A percentile compares a stretch with the other conserved stretches of the same genome.
These are phyloP conservation scores for Melanotaenia trifasciata DNA, from an alignment of 2,797 vertebrate species.

Conservation along the genomic window DNA sequence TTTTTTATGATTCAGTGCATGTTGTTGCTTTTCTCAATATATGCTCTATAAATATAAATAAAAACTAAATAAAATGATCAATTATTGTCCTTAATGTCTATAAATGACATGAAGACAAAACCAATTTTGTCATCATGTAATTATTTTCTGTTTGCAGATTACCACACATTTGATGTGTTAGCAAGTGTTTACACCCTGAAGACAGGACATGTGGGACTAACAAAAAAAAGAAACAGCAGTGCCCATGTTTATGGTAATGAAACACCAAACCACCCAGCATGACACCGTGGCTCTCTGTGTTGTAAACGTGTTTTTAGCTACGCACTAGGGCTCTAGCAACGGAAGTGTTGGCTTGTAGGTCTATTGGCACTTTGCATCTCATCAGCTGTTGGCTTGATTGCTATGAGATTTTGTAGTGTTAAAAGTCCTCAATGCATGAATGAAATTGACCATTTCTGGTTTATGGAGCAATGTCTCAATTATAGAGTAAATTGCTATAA, in stretches of 20 bases:
- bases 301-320: conserved; percentile 24
- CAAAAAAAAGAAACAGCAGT: neutral
- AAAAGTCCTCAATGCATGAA: neutral
- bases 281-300: conserved; percentile 33
- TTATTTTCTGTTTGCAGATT: conserved; percentile 24
- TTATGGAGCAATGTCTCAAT: neutral
- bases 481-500: neutral
- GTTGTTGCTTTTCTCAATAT: no score
- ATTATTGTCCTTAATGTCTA: neutral
- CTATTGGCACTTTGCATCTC: conserved; percentile 8
- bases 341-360: neutral
- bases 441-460: conserved; percentile 2
- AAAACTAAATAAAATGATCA: neutral
- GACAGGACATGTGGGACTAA: conserved; percentile 8
- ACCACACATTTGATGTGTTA: conserved; percentile 25
- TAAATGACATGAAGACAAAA: conserved; percentile 1
- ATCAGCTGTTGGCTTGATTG: conserved; percentile 8
- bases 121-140: neutral
- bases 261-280: conserved; percentile 16
- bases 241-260: conserved; percentile 30
- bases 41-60: no score
- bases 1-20: no score
- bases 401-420: neutral
- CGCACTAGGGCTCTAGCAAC: neutral
- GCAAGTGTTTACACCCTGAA: conserved; percentile 2